Conservation (phyloP, 2,888 invertebrate species). For the Rotaria sp. region DNA sequence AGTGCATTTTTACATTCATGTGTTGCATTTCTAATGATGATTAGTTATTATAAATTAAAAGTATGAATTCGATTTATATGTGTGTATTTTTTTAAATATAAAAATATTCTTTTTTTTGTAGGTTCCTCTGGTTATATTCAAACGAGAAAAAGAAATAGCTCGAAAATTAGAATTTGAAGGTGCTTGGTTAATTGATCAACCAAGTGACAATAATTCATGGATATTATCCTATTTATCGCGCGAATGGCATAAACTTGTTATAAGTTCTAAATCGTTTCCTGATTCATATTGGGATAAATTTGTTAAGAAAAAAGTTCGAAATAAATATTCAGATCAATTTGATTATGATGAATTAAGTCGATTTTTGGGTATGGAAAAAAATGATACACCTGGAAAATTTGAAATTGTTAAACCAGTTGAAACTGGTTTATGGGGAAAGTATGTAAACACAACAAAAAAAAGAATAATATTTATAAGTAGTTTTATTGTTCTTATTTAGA, state of each 20-base stretch:
- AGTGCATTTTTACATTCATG: slow-evolving; percentile 79
- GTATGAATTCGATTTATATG: slow-evolving; percentile 54
- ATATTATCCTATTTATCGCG: slow-evolving; percentile 63
- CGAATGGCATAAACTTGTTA: slow-evolving; percentile 81
- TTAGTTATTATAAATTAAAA: slow-evolving; percentile 97
- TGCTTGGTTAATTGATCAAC: slow-evolving; percentile 90
- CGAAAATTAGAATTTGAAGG: slow-evolving; percentile 93
- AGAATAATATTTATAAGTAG: background rate
- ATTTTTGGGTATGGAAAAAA: slow-evolving; percentile 72
- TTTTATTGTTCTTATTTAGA: background rate
- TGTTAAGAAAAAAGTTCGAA: slow-evolving; percentile 88
- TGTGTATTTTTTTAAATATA: background rate
- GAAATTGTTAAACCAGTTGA: slow-evolving; percentile 47
- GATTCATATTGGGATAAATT: slow-evolving; percentile 99
- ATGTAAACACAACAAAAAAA: background rate
- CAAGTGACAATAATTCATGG: slow-evolving; percentile 71
- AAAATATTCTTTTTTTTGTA: background rate
- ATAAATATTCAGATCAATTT: slow-evolving; percentile 91
- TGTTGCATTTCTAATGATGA: slow-evolving; percentile 83
- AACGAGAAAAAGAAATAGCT: slow-evolving; percentile 96
- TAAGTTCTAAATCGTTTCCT: slow-evolving; percentile 84
- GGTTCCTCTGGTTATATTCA: slow-evolving; percentile 86
- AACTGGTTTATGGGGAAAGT: slow-evolving; percentile 33
- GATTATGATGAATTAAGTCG: slow-evolving; percentile 92
- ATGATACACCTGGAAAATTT: slow-evolving; percentile 55